Evolutionary conservation across 1,140 invertebrate species (phyloP).

Genomic region (Scylla paramamosain): DNA sequence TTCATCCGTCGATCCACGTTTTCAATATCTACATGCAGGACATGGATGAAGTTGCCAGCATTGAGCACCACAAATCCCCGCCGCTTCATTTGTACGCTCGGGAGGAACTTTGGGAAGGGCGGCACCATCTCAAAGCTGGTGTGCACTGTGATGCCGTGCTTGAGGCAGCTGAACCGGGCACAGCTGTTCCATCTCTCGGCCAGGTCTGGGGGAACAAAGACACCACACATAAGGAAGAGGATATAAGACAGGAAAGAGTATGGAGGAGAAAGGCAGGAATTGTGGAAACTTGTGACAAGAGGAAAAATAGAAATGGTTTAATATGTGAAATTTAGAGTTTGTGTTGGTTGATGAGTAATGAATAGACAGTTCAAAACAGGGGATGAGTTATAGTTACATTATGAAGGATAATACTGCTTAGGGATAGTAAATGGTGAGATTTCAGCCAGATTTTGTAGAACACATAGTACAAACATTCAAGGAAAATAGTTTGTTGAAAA

Average conservation of each 20-base stretch:
- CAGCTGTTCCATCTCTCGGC: slow-evolving; percentile 84
- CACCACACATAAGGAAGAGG: not conserved
- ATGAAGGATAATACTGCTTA: too few relatives aligned
- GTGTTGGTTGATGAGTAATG: too few relatives aligned
- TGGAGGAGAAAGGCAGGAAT: not conserved
- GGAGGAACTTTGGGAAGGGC: slow-evolving; percentile 85
- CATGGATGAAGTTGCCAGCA: slow-evolving; percentile 87
- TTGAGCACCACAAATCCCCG: slow-evolving; percentile 86
- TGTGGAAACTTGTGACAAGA: too few relatives aligned
- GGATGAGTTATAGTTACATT: too few relatives aligned
- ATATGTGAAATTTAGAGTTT: too few relatives aligned
- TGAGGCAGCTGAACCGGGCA: slow-evolving; percentile 84
- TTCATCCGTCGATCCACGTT: slow-evolving; percentile 77
- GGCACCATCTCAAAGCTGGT: slow-evolving; percentile 86
- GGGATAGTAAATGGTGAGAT: too few relatives aligned
- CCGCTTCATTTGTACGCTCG: slow-evolving; percentile 84
- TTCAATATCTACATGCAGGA: slow-evolving; percentile 83
- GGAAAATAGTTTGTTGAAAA: too few relatives aligned
- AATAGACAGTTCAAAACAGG: too few relatives aligned
- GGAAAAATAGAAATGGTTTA: too few relatives aligned
- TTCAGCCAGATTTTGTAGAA: too few relatives aligned
- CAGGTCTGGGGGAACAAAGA: slow-evolving; percentile 80
- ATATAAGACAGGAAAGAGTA: not conserved
- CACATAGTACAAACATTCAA: too few relatives aligned
- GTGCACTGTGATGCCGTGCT: slow-evolving; percentile 86